A percentile compares a stretch with the other conserved stretches of the same genome.
Conservation (phyloP, 2,113 vertebrate genomes). For the Loxodonta africana region DNA sequence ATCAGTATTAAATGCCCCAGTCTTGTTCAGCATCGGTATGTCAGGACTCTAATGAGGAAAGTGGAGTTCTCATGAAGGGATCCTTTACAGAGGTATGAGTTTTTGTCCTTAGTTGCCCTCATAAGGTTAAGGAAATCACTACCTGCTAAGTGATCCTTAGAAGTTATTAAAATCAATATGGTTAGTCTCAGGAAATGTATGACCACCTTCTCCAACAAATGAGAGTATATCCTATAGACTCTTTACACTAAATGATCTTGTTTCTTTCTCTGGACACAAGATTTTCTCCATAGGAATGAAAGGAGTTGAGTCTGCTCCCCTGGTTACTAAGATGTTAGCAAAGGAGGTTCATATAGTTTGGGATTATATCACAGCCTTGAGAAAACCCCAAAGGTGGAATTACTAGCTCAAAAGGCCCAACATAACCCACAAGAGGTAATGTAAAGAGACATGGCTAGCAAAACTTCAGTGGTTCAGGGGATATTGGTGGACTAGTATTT, state of each 20-base stretch:
- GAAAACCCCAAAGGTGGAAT: not conserved
- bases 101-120: not conserved
- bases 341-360: not conserved
- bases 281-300: constrained; percentile 1
- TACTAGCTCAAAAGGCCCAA: not conserved
- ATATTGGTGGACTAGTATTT: not conserved
- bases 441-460: not conserved
- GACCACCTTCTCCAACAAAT: not conserved
- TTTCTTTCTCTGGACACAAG: not conserved
- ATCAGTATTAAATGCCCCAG: not conserved
- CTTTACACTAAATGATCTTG: not conserved
- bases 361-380: not conserved
- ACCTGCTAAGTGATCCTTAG: not conserved
- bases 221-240: not conserved
- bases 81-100: not conserved
- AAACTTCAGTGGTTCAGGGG: not conserved
- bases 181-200: not conserved
- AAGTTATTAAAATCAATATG: constrained; percentile 29
- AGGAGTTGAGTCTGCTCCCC: not conserved
- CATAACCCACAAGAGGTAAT: not conserved
- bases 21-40: not conserved
- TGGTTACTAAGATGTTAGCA: not conserved
- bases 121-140: constrained; percentile 23
- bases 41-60: not conserved
- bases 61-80: not conserved